phyloP scores from a whole-genome alignment of 2,888 invertebrate species.

The Xanthorhoe designata region DNA sequence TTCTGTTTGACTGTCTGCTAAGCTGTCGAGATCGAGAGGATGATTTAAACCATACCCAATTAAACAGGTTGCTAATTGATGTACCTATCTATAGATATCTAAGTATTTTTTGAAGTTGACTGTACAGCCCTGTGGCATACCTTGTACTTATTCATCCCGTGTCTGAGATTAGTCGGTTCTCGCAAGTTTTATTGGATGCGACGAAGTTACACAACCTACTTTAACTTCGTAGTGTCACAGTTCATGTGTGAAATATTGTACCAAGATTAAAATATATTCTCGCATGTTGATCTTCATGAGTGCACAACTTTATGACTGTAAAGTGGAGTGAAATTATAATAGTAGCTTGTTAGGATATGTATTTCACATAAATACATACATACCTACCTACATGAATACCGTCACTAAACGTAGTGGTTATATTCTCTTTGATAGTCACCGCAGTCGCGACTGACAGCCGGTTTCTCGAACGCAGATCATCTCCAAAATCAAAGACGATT shows the following conservation, averaged over 20 bases:
- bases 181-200: conserved; percentile 50
- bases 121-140: conserved; percentile 16
- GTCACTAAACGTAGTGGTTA: too few relatives aligned
- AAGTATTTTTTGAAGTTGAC: not conserved
- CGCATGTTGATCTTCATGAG: conserved; percentile 1
- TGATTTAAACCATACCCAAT: too few relatives aligned
- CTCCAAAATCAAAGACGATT: too few relatives aligned
- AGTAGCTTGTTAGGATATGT: not conserved
- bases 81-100: too few relatives aligned
- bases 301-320: conserved; percentile 1
- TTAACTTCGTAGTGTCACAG: conserved; percentile 38
- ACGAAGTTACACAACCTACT: conserved; percentile 46
- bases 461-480: too few relatives aligned
- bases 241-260: conserved; percentile 10
- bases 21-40: too few relatives aligned
- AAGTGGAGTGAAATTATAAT: not conserved
- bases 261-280: conserved; percentile 3
- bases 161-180: conserved; percentile 48
- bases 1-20: too few relatives aligned
- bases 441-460: too few relatives aligned
- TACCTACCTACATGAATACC: not conserved
- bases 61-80: too few relatives aligned
- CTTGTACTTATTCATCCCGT: conserved; percentile 46
- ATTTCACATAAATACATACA: not conserved
- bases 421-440: too few relatives aligned